Evolutionary conservation across 2,797 vertebrate species (phyloP), one percentile per base, ranked within the genome.

Genomic region (Syngnathus acus): DNA sequence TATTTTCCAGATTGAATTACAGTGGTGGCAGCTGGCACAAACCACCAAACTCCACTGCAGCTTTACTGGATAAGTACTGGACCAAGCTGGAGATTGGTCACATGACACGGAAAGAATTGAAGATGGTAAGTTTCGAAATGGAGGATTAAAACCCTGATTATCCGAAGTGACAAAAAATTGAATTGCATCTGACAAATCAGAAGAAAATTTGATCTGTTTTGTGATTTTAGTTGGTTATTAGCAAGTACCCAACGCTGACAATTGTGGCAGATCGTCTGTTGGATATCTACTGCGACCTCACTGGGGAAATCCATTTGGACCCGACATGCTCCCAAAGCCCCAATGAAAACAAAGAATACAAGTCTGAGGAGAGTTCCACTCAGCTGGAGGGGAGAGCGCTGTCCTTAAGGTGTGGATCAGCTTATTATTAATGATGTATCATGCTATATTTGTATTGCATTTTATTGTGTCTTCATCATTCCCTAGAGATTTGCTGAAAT

Each of bases 31-130:
- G 84, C 51, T 97, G 95, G 96, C 93, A 95, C 85, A 90, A 90
- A 75, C 94, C 94, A 6, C 92, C 94, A 67, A 94, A 90, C 82
- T 94, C 93, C 71, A 93, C 95, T 0, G 94, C 95, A 42, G 76
- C 87, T 55, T 90, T 99, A 78, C 73, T 99, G 79, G 95, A 98
- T 82, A 99, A 98, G 68, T 94, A 94, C 57, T 99, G 97, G 95
- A 95, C 91, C 72, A 98, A 93, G 89, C 87, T 99, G 79, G 92
- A 92, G 60, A 86, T 98, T 77, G 86, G 92, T 62, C 94, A 93
- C 78, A 94, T 98, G 95, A 89, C 79, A 66, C 89, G 92, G 78
- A 90, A 82, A 59, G 97, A 99, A 70, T 89, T 99, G 66, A 95
- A 92, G 82, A 94, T 95, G 91, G 97, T 95, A 87, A 73, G 70